Conservation (phyloP, 2,888 invertebrate species). For the Nycteola revayana region DNA sequence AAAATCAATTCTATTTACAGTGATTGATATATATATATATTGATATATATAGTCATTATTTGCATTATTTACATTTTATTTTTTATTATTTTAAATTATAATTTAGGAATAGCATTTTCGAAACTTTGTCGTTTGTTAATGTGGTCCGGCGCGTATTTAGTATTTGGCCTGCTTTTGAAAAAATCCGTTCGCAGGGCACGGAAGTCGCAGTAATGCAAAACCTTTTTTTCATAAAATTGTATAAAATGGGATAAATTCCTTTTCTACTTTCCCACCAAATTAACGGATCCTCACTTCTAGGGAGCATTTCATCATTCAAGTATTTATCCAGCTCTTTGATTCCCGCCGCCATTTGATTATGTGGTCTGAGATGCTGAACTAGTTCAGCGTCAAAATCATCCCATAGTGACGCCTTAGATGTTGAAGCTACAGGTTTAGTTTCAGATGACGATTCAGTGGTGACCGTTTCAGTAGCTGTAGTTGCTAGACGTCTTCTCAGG, state of each 20-base stretch:
- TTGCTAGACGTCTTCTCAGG: neutral
- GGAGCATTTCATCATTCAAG: slow-evolving; percentile 8
- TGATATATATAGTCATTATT: neutral
- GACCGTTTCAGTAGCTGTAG: neutral
- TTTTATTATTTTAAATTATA: slow-evolving; percentile 1
- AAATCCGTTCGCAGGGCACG: slow-evolving; percentile 10
- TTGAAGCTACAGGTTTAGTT: neutral
- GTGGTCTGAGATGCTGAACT: neutral
- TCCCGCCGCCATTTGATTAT: neutral
- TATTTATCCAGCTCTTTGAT: slow-evolving; percentile 7
- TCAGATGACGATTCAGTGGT: neutral
- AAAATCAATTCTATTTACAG: slow-evolving; percentile 3
- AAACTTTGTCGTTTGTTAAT: slow-evolving; percentile 2
- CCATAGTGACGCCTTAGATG: neutral
- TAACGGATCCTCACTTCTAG: slow-evolving; percentile 10
- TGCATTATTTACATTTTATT: neutral
- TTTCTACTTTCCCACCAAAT: slow-evolving; percentile 9
- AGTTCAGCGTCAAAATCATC: slow-evolving; percentile 2
- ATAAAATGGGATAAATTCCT: slow-evolving; percentile 3
- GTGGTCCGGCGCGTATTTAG: slow-evolving; percentile 2
- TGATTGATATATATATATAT: slow-evolving; percentile 1
- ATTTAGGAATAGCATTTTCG: slow-evolving; percentile 4
- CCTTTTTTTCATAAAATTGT: neutral
- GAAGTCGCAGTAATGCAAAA: slow-evolving; percentile 1
- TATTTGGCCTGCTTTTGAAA: slow-evolving; percentile 11